phyloP scores from a whole-genome alignment of 2,888 invertebrate species.

The Cynaeus angustus region DNA sequence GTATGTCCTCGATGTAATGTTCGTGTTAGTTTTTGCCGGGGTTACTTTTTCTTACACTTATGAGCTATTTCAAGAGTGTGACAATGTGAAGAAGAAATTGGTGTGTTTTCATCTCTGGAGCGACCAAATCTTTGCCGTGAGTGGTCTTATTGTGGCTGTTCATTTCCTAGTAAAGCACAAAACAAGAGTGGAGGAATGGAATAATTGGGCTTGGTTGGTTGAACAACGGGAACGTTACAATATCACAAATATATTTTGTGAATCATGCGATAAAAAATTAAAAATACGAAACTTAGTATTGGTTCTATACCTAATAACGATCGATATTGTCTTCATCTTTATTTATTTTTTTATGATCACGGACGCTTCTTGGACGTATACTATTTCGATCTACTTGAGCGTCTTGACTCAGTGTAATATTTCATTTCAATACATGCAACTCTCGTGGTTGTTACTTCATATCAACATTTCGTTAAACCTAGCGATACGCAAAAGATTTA shows the following conservation, averaged over 20 bases:
- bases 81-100: slow-evolving; percentile 7
- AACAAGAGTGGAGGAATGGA: slow-evolving; percentile 6
- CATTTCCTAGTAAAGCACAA: slow-evolving; percentile 3
- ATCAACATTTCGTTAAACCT: slow-evolving; percentile 21
- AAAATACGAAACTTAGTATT: slow-evolving; percentile 9
- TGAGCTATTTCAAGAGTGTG: slow-evolving; percentile 1
- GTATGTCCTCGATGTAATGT: slow-evolving; percentile 5
- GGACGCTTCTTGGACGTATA: background rate
- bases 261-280: slow-evolving; percentile 5
- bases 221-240: slow-evolving; percentile 20
- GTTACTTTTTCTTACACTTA: slow-evolving; percentile 17
- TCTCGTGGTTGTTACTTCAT: background rate
- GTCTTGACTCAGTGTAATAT: slow-evolving; percentile 18
- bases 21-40: slow-evolving; percentile 10
- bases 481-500: slow-evolving; percentile 20
- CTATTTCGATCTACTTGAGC: slow-evolving; percentile 21
- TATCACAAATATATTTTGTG: slow-evolving; percentile 24
- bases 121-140: slow-evolving; percentile 30
- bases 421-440: slow-evolving; percentile 32
- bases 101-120: slow-evolving; percentile 35
- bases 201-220: slow-evolving; percentile 27
- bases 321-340: slow-evolving; percentile 8
- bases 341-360: slow-evolving; percentile 1
- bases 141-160: slow-evolving; percentile 9
- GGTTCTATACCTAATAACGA: background rate